Conservation (phyloP, 1,140 invertebrate species). For the Adelges cooleyi region DNA sequence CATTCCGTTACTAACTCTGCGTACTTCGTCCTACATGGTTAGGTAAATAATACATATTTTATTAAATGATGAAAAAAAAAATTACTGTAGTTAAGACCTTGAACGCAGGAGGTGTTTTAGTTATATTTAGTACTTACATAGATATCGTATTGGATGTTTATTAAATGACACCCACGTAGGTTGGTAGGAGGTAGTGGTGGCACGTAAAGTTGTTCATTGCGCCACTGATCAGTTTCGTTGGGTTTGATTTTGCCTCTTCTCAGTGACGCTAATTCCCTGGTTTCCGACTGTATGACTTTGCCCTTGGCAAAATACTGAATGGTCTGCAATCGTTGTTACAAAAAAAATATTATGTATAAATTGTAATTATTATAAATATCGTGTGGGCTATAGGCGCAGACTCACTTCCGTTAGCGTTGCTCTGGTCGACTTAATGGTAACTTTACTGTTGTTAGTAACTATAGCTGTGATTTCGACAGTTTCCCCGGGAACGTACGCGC, state of each 20-base stretch:
- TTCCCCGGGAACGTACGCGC: constrained; percentile 86
- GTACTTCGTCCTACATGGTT: too few relatives aligned
- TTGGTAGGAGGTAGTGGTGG: constrained; percentile 90
- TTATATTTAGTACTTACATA: constrained; percentile 87
- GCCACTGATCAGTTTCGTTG: constrained; percentile 73
- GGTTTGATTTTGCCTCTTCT: constrained; percentile 70
- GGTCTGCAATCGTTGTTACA: constrained; percentile 46
- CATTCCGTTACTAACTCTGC: too few relatives aligned
- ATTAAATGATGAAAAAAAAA: too few relatives aligned
- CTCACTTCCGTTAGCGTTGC: constrained; percentile 66
- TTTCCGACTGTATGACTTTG: constrained; percentile 76
- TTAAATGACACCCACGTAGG: constrained; percentile 86
- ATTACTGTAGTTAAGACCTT: too few relatives aligned
- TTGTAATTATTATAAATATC: background rate
- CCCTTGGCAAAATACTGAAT: constrained; percentile 80
- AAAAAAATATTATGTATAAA: background rate
- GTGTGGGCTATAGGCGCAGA: background rate
- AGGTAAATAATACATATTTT: too few relatives aligned
- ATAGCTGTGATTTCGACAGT: constrained; percentile 75
- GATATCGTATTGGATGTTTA: constrained; percentile 88
- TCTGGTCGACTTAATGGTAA: constrained; percentile 59
- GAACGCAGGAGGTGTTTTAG: too few relatives aligned
- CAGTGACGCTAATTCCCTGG: constrained; percentile 68
- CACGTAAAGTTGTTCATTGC: constrained; percentile 80
- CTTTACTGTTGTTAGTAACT: constrained; percentile 73